Evolutionary conservation across 1,140 invertebrate species (phyloP), one percentile per base, ranked within the genome.

Genomic region (Mactra quadrangularis): DNA sequence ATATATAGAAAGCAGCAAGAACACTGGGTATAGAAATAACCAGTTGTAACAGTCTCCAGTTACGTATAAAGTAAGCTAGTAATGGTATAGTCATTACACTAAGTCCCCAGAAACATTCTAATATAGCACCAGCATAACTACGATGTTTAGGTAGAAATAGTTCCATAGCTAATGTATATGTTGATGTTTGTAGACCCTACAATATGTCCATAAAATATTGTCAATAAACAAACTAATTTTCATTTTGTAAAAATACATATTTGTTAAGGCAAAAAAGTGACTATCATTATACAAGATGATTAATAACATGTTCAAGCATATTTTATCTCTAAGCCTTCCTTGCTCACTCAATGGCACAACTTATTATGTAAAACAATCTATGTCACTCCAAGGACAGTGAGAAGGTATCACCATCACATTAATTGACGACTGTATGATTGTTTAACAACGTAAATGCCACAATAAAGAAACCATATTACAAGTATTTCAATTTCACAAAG

Each of bases 11-110:
- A 1, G 89, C 27, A n/a, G 89, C 70, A 17, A 90, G 53, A 1
- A 87, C 25, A 64, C 84, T 86, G 15, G 89, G 88, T 13, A 90
- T 52, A 35, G 85, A 86, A 55, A 90, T 88, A 25, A 89, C 90
- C 13, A 93, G 77, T 84, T 94, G 93, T 35, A 94, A 88, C 68
- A 93, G 82, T 33, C 89, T 88, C 90, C 94, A 94, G 86, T 93
- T 89, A 22, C 89, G 85, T 3, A 94, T 71, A 19, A 89, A 77
- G 74, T 92, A 94, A 7, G 93, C 93, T 52, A 94, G 45, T 1
- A 88, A 84, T 0, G 90, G 92, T 25, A 94, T 81, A 2, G 91
- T 29, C 64, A 93, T 89, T 22, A 94, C 90, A 33, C 88, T 90
- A 9, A 90, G 66, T 11, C 92, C 91, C 88, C 94, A 94, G 84